These are phyloP conservation scores for Scalopus aquaticus DNA, from an alignment of 2,113 vertebrate genomes.

Conservation along the genomic window DNA sequence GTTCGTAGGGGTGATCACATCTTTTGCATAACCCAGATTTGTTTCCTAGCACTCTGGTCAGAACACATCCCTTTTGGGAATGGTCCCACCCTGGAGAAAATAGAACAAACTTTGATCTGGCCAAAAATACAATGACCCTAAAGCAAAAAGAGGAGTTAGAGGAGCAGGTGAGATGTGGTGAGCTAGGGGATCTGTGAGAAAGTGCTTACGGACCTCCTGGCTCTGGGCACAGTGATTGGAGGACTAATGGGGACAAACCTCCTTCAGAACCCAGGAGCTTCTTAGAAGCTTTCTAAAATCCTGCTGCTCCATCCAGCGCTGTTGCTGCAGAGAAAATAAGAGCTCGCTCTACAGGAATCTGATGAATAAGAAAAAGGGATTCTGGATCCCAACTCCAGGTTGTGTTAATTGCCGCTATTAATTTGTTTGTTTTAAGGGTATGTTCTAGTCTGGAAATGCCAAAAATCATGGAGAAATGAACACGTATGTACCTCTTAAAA, in stretches of 20 bases:
- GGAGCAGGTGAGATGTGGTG: not conserved
- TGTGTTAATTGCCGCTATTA: slow-evolving; percentile 27
- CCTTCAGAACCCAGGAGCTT: not conserved
- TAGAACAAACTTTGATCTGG: slow-evolving; percentile 37
- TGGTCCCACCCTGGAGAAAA: slow-evolving; percentile 38
- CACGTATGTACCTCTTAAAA: not conserved
- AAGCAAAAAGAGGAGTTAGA: not conserved
- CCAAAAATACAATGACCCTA: not conserved
- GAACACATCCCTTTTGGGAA: not conserved
- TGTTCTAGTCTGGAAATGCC: not conserved
- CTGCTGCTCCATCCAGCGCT: not conserved
- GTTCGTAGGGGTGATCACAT: not conserved
- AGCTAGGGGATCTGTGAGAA: not conserved
- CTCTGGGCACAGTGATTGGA: not conserved
- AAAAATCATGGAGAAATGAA: not conserved
- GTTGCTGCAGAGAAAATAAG: slow-evolving; percentile 40
- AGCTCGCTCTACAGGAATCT: slow-evolving; percentile 15
- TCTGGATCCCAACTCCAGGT: not conserved
- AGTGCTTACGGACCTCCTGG: not conserved
- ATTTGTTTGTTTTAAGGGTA: not conserved
- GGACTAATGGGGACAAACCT: not conserved
- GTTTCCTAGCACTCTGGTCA: not conserved
- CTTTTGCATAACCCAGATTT: not conserved
- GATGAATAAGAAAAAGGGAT: slow-evolving; percentile 53
- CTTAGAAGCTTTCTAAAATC: slow-evolving; percentile 44